These are phyloP conservation scores for Ornithorhynchus anatinus DNA, from an alignment of 2,113 vertebrate species.

Conservation along the genomic window DNA sequence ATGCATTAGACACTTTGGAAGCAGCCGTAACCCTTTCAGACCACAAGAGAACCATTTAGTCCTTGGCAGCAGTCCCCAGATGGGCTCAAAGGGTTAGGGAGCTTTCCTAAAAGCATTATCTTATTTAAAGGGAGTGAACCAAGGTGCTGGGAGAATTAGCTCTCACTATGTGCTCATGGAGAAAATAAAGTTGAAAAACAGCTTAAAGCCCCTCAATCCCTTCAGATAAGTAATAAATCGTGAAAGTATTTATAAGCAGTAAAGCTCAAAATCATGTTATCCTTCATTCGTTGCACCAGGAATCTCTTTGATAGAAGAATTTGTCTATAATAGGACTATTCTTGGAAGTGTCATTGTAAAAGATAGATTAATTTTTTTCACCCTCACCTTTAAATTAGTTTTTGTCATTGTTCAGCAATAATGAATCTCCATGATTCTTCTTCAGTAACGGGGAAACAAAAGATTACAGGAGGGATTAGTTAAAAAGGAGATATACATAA, in stretches of 20 bases:
- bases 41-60: too few relatives aligned
- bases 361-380: constrained; percentile 27
- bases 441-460: constrained; percentile 46
- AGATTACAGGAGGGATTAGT: constrained; percentile 46
- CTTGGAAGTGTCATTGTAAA: constrained; percentile 38
- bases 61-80: too few relatives aligned
- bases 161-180: constrained; percentile 30
- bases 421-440: constrained; percentile 43
- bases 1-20: too few relatives aligned
- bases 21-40: too few relatives aligned
- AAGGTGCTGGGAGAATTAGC: too few relatives aligned
- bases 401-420: constrained; percentile 30
- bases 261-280: constrained; percentile 38
- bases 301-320: constrained; percentile 25
- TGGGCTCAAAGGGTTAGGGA: too few relatives aligned
- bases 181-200: constrained; percentile 36
- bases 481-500: constrained; percentile 24
- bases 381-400: constrained; percentile 50
- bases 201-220: constrained; percentile 16
- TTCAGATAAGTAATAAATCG: constrained; percentile 46
- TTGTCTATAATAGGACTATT: constrained; percentile 32
- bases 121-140: too few relatives aligned
- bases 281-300: constrained; percentile 1
- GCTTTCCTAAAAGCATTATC: too few relatives aligned
- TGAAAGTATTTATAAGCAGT: constrained; percentile 34